Evolutionary conservation across 2,797 vertebrate genomes (phyloP).

Genomic region (Decapterus maruadsi): DNA sequence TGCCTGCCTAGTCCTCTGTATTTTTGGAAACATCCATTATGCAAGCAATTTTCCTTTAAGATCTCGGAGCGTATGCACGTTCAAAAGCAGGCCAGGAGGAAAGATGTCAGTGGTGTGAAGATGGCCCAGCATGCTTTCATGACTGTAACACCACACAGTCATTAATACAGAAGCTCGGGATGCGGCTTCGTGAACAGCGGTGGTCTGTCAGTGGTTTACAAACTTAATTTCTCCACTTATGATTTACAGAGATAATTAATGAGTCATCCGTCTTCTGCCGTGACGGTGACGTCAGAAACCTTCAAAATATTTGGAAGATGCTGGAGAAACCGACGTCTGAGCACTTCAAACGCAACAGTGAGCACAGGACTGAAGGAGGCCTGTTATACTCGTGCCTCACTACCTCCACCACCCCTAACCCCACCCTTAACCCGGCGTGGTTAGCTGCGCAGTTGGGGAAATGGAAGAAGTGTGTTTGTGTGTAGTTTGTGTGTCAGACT

Average conservation of each 20-base stretch:
- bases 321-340: slow-evolving; percentile 45
- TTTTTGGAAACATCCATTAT: slow-evolving; percentile 86
- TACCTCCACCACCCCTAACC: slow-evolving; percentile 57
- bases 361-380: slow-evolving; percentile 64
- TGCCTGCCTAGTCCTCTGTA: slow-evolving; percentile 78
- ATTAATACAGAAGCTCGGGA: slow-evolving; percentile 43
- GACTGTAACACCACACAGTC: slow-evolving; percentile 27
- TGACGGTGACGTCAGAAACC: slow-evolving; percentile 41
- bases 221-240: slow-evolving; percentile 31
- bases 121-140: slow-evolving; percentile 40
- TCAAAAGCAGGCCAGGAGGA: slow-evolving; percentile 63
- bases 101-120: slow-evolving; percentile 55
- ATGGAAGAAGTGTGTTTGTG: slow-evolving; percentile 60
- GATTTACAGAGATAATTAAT: slow-evolving; percentile 50
- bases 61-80: slow-evolving; percentile 60
- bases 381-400: slow-evolving; percentile 74
- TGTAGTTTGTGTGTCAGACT: slow-evolving; percentile 43
- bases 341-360: slow-evolving; percentile 69
- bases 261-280: slow-evolving; percentile 33
- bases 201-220: slow-evolving; percentile 45
- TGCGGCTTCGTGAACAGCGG: slow-evolving; percentile 52
- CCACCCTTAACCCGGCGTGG: slow-evolving; percentile 79
- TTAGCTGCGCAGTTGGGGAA: slow-evolving; percentile 76
- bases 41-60: slow-evolving; percentile 81
- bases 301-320: slow-evolving; percentile 63